Percentiles rank a stretch among this genome's conserved stretches.
Evolutionary conservation across 2,888 invertebrate species (phyloP).

Genomic region (Iselma pallidipennis): DNA sequence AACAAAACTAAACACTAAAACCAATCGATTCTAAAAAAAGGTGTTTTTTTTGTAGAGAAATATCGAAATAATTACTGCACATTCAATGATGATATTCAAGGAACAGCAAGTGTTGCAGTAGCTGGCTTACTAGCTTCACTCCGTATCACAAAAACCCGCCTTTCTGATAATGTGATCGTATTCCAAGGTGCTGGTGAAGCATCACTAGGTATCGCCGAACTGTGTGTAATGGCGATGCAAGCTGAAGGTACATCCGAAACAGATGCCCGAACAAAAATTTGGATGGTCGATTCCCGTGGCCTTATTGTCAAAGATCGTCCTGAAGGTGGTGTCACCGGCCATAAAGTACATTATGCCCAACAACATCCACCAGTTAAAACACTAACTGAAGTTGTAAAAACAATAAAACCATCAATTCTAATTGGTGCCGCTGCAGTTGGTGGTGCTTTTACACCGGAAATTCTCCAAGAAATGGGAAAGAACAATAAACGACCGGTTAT

Average conservation of each 20-base stretch:
- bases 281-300: slow-evolving; percentile 96
- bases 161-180: slow-evolving; percentile 84
- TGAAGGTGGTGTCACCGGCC: slow-evolving; percentile 76
- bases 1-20: slow-evolving; percentile 59
- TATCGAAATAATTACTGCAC: slow-evolving; percentile 90
- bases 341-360: slow-evolving; percentile 84
- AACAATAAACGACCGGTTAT: slow-evolving; percentile 88
- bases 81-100: slow-evolving; percentile 98
- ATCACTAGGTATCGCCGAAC: slow-evolving; percentile 80
- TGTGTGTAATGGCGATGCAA: slow-evolving; percentile 92
- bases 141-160: slow-evolving; percentile 77
- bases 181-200: slow-evolving; percentile 97
- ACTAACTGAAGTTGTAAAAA: slow-evolving; percentile 78
- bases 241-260: slow-evolving; percentile 74
- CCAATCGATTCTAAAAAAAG: background rate
- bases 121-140: slow-evolving; percentile 90
- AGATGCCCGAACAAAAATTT: slow-evolving; percentile 82
- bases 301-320: slow-evolving; percentile 88
- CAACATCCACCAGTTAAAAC: slow-evolving; percentile 74
- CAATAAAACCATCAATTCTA: slow-evolving; percentile 84
- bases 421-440: slow-evolving; percentile 94
- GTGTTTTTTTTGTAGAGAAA: slow-evolving; percentile 71
- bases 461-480: slow-evolving; percentile 83
- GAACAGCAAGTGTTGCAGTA: slow-evolving; percentile 85
- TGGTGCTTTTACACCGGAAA: slow-evolving; percentile 89